Evolutionary conservation across 2,888 invertebrate genomes (phyloP), one percentile per base, ranked within the genome.

Genomic region (Caenorhabditis drosophilae): DNA sequence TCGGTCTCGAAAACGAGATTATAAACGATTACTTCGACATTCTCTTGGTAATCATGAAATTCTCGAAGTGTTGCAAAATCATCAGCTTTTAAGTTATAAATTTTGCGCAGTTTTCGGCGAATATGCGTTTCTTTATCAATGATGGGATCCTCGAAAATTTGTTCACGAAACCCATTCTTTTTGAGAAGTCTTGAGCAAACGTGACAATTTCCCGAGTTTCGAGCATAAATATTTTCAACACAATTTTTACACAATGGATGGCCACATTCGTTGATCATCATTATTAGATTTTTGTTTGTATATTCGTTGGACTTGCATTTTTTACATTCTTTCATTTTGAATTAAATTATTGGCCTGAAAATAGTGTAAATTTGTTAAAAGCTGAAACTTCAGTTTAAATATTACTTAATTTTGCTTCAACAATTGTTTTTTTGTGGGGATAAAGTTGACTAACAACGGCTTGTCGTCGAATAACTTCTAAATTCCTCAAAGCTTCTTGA

Each of bases 71-170:
- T 87, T 0, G 86, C 84, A 84, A 99, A 98, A 85, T 98, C 97
- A 73, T 93, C 93, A 84, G 94, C 92, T 82, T 91, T 92, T 83
- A 95, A 93, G 83, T 95, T 96, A 83, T 90, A 97, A 85, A 96
- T 67, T 62, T 84, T 85, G 12, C 94, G 86, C 22, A 98, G 89
- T 74, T 91, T 88, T 83, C 91, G 91, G 27, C 98, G 87, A 67
- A 97, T 93, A 82, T 96, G 94, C 9, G 96, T 91, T 87, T 99
- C 98, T 84, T 96, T 96, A 85, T 99, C 98, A 0, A 99, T 92
- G 86, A 89, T 88, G 0, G 96, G 88, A 86, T 99, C 96, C 87
- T 98, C 97, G 84, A 97, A 98, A 18, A 95, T 86, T 83, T 98
- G 97, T 4, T 94, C 89, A 51, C 97, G 88, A 84, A 92, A 99